Conservation (phyloP, 2,113 vertebrate genomes). For the Sigmodon hispidus region DNA sequence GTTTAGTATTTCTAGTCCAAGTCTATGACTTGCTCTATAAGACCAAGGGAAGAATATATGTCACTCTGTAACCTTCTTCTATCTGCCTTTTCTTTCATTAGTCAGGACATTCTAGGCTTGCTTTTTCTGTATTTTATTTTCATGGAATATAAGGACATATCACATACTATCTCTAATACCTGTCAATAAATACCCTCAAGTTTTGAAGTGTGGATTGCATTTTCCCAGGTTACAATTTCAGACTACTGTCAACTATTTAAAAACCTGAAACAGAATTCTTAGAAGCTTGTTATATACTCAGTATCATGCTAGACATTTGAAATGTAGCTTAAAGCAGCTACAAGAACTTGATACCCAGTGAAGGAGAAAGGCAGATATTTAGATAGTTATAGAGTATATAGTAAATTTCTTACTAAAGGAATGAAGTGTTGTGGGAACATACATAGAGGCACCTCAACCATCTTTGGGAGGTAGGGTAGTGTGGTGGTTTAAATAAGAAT, state of each 20-base stretch:
- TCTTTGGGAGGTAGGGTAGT: neutral
- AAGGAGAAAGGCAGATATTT: neutral
- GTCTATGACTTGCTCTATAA: neutral
- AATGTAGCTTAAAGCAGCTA: neutral
- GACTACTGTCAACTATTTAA: neutral
- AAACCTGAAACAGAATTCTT: neutral
- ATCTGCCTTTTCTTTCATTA: neutral
- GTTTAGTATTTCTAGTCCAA: neutral
- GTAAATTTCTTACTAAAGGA: neutral
- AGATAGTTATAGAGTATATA: neutral
- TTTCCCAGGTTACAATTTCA: neutral
- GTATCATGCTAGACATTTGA: neutral
- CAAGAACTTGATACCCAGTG: neutral
- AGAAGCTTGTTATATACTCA: neutral
- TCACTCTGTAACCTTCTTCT: neutral
- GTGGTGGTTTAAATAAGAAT: neutral
- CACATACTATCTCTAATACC: neutral
- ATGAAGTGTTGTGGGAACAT: neutral
- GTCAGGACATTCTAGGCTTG: neutral
- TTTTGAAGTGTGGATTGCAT: neutral
- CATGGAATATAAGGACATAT: neutral
- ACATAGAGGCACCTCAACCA: neutral
- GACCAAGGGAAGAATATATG: neutral
- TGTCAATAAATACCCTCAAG: neutral
- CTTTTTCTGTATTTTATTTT: neutral